Evolutionary conservation across 2,888 invertebrate species (phyloP).

Genomic region (Tholera decimalis): DNA sequence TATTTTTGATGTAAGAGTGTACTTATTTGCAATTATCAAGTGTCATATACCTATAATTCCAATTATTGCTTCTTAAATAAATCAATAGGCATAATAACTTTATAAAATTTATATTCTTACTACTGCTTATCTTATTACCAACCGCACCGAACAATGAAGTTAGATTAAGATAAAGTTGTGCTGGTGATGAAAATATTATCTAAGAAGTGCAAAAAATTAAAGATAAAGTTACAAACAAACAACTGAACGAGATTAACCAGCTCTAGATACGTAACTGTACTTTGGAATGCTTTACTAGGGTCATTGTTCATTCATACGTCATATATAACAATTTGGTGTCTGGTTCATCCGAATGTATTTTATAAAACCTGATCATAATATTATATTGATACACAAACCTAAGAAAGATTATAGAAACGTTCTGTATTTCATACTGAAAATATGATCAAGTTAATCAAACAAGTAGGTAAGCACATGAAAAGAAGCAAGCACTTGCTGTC

Average conservation of each 20-base stretch:
- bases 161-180: neutral
- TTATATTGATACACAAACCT: neutral
- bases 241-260: slow-evolving; percentile 23
- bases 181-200: neutral
- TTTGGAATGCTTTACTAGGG: slow-evolving; percentile 21
- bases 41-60: too few species aligned
- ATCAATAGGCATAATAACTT: neutral
- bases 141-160: too few species aligned
- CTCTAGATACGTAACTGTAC: slow-evolving; percentile 35
- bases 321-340: neutral
- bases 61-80: neutral
- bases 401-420: too few species aligned
- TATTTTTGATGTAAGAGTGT: too few species aligned
- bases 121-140: too few species aligned
- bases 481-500: neutral
- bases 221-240: slow-evolving; percentile 2
- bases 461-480: too few species aligned
- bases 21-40: too few species aligned
- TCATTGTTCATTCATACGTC: slow-evolving; percentile 12
- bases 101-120: too few species aligned
- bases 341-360: neutral
- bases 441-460: neutral
- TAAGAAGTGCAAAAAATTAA: neutral
- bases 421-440: too few species aligned
- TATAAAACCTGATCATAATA: too few species aligned